A percentile compares a stretch with the other conserved stretches of the same genome.
Evolutionary conservation across 2,797 vertebrate genomes (phyloP).

Genomic region (Acridotheres tristis): DNA sequence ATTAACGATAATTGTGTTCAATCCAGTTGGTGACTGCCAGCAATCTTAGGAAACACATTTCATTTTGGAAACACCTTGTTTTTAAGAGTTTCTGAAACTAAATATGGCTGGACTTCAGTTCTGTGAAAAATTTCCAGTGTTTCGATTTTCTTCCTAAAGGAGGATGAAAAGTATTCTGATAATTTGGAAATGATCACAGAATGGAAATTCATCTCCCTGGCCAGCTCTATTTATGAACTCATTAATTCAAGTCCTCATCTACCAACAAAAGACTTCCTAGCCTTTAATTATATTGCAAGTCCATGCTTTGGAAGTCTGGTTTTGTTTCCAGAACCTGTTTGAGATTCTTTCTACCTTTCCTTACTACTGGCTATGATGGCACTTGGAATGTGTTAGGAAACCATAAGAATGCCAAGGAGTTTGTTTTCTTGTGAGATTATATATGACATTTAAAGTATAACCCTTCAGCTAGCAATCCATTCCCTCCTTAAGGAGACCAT

Average conservation of each 20-base stretch:
- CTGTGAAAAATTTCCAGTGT: slow-evolving; percentile 44
- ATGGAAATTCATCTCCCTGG: slow-evolving; percentile 45
- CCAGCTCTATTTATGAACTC: slow-evolving; percentile 16
- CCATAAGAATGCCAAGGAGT: neutral
- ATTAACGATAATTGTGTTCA: neutral
- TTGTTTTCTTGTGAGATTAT: neutral
- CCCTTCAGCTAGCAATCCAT: neutral
- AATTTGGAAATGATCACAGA: slow-evolving; percentile 52
- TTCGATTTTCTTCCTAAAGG: slow-evolving; percentile 13
- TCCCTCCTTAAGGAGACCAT: neutral
- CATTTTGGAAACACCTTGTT: slow-evolving; percentile 37
- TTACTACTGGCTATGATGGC: neutral
- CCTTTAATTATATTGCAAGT: neutral
- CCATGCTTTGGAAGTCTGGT: neutral
- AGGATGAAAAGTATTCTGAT: slow-evolving; percentile 39
- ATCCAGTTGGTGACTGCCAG: neutral
- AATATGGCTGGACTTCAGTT: slow-evolving; percentile 29
- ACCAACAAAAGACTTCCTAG: neutral
- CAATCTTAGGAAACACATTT: slow-evolving; percentile 12
- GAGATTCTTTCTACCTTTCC: neutral
- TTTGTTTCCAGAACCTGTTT: neutral
- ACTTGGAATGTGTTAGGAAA: neutral
- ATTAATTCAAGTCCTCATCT: neutral
- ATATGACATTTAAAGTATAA: neutral
- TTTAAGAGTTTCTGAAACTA: slow-evolving; percentile 47